Evolutionary conservation across 2,888 invertebrate species (phyloP).

Genomic region (Yponomeuta malinellus): DNA sequence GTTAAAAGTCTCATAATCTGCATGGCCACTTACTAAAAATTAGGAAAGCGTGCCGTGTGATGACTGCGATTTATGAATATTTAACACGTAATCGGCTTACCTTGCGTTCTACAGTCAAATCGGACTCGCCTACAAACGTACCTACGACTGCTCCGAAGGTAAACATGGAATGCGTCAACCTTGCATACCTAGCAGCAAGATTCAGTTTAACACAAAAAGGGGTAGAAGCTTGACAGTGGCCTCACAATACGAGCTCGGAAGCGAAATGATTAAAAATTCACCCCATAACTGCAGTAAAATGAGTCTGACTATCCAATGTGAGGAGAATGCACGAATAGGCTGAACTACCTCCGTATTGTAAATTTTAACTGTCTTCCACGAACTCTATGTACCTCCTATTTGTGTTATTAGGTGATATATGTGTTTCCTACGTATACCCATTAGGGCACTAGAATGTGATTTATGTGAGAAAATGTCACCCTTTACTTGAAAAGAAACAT

Average conservation of each 20-base stretch:
- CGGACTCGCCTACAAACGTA: conserved; percentile 32
- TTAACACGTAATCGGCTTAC: conserved; percentile 66
- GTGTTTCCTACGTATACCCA: conserved; percentile 20
- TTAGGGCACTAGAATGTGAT: conserved; percentile 9
- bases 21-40: conserved; percentile 47
- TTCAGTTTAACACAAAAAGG: too few relatives aligned
- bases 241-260: too few relatives aligned
- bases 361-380: neutral
- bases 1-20: conserved; percentile 32
- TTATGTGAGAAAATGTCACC: conserved; percentile 3
- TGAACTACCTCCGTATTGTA: neutral
- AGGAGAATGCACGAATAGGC: neutral
- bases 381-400: neutral
- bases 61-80: conserved; percentile 64
- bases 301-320: neutral
- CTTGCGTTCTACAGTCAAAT: conserved; percentile 37
- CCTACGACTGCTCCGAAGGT: neutral
- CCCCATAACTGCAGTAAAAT: conserved; percentile 56
- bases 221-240: too few relatives aligned
- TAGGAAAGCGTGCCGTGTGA: conserved; percentile 42
- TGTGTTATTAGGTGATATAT: neutral
- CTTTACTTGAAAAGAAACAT: neutral
- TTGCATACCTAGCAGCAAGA: too few relatives aligned
- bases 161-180: neutral
- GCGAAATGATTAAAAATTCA: conserved; percentile 55